Evolutionary conservation across 2,888 invertebrate genomes (phyloP).

Genomic region (Teleiodes luculella): DNA sequence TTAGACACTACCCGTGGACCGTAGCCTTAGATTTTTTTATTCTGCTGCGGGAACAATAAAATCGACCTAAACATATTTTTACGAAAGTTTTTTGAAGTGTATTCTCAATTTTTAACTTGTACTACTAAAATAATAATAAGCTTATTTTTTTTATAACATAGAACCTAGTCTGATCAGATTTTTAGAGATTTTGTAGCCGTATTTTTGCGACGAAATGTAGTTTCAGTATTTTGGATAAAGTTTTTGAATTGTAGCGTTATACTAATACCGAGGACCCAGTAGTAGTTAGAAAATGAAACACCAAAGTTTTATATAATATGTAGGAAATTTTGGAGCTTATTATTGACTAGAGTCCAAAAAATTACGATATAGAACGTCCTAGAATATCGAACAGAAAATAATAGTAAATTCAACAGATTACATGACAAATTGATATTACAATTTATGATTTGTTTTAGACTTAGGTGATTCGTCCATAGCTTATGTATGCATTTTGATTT

Average conservation of each 20-base stretch:
- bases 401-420: constrained; percentile 5
- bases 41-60: constrained; percentile 63
- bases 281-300: constrained; percentile 68
- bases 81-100: constrained; percentile 45
- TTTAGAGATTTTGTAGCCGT: constrained; percentile 62
- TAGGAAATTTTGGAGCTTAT: constrained; percentile 67
- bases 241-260: constrained; percentile 58
- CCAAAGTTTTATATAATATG: constrained; percentile 63
- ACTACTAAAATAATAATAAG: constrained; percentile 19
- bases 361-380: constrained; percentile 14
- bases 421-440: constrained; percentile 27
- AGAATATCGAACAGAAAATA: constrained; percentile 22
- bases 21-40: constrained; percentile 31
- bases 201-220: constrained; percentile 67
- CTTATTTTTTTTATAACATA: constrained; percentile 34
- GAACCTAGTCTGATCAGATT: constrained; percentile 58
- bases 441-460: constrained; percentile 51
- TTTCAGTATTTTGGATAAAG: constrained; percentile 69
- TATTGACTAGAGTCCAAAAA: constrained; percentile 41
- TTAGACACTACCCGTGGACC: not conserved
- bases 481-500: constrained; percentile 29
- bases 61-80: constrained; percentile 63
- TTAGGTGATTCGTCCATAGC: constrained; percentile 58
- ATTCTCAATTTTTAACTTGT: constrained; percentile 17
- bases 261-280: constrained; percentile 59